phyloP scores from a whole-genome alignment of 1,140 invertebrate species.

The Belonocnema kinseyi region DNA sequence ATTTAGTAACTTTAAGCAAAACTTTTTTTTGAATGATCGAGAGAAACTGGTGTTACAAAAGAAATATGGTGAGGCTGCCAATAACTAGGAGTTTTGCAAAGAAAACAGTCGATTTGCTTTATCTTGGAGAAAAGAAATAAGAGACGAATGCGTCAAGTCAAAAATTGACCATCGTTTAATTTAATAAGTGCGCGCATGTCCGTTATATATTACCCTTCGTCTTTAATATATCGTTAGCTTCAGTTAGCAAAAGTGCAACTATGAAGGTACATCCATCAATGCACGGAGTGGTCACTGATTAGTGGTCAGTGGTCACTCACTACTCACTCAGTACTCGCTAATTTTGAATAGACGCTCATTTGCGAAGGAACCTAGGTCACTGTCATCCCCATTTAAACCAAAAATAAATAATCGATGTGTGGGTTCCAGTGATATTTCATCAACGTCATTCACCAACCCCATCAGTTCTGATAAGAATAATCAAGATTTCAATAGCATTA shows the following conservation, averaged over 20 bases:
- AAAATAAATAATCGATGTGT: neutral
- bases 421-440: neutral
- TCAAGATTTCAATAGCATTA: slow-evolving; percentile 21
- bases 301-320: slow-evolving; percentile 1
- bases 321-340: slow-evolving; percentile 31
- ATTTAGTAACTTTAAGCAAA: too few relatives aligned
- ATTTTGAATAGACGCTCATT: slow-evolving; percentile 47
- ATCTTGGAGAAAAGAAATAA: neutral
- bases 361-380: slow-evolving; percentile 31
- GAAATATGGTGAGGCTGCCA: neutral
- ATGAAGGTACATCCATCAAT: slow-evolving; percentile 4
- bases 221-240: neutral
- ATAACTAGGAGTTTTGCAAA: neutral
- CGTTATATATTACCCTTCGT: neutral
- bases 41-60: too few relatives aligned
- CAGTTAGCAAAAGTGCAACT: neutral
- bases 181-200: neutral
- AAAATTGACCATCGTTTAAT: neutral
- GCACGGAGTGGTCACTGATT: too few relatives aligned
- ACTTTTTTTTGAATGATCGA: too few relatives aligned
- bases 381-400: neutral
- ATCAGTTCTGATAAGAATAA: slow-evolving; percentile 25
- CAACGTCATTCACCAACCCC: slow-evolving; percentile 3
- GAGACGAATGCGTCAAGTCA: neutral
- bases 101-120: neutral